phyloP scores from a whole-genome alignment of 1,140 invertebrate species.

The Drosophila tani region DNA sequence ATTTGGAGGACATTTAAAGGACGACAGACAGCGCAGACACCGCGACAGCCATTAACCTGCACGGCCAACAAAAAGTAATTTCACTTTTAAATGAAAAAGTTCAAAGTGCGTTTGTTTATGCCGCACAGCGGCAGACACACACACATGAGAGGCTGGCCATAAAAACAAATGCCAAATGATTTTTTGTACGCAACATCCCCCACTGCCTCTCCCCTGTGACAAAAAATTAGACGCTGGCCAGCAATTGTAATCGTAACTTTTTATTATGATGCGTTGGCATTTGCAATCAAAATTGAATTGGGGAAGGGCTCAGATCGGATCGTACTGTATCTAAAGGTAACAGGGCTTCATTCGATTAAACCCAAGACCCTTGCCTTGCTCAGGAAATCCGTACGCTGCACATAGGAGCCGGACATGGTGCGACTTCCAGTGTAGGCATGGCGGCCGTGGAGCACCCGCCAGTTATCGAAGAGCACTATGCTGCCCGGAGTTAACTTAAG shows the following conservation, averaged over 20 bases:
- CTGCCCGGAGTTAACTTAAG: conserved; percentile 88
- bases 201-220: conserved; percentile 25
- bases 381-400: conserved; percentile 87
- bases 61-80: conserved; percentile 72
- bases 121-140: conserved; percentile 23
- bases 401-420: conserved; percentile 87
- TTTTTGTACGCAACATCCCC: conserved; percentile 45
- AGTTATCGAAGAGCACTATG: conserved; percentile 91
- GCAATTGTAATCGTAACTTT: conserved; percentile 74
- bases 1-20: conserved; percentile 78
- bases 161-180: conserved; percentile 79
- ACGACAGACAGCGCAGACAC: conserved; percentile 48
- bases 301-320: conserved; percentile 9
- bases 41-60: conserved; percentile 66
- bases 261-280: conserved; percentile 61
- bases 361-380: conserved; percentile 86
- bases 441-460: conserved; percentile 90
- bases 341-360: conserved; percentile 77
- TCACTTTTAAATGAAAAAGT: conserved; percentile 82
- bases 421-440: conserved; percentile 88
- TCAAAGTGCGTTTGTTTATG: conserved; percentile 76
- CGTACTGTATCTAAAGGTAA: background rate
- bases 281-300: conserved; percentile 48
- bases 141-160: conserved; percentile 60
- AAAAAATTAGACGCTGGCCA: conserved; percentile 71